Conservation (phyloP, 92 coral and sea anemone genomes). For the Epizoanthus illoricatus region DNA sequence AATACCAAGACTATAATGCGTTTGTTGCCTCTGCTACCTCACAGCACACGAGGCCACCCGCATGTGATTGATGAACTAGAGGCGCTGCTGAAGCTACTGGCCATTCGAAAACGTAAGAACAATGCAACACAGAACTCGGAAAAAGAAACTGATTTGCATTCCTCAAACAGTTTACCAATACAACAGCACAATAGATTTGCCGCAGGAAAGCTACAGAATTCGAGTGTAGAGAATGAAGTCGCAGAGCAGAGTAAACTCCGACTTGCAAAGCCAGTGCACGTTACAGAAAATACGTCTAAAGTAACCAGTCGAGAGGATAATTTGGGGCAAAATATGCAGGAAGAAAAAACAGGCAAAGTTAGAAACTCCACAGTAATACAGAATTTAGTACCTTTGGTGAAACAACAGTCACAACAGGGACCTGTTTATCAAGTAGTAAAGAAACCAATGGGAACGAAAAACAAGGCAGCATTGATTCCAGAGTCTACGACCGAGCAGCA, state of each 20-base stretch:
- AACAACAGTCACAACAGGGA: neutral
- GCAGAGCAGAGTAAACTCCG: neutral
- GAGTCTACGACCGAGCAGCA: conserved; percentile 3
- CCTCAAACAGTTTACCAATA: neutral
- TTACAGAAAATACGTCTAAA: neutral
- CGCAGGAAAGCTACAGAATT: neutral
- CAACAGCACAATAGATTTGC: neutral
- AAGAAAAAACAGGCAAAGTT: neutral
- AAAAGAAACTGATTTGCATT: neutral
- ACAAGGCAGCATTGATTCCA: neutral
- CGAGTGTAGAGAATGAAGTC: too few relatives aligned
- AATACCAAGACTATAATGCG: neutral
- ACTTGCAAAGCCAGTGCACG: neutral
- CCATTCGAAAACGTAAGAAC: neutral
- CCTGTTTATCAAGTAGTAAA: neutral
- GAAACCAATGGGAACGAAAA: neutral
- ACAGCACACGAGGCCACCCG: conserved; percentile 1
- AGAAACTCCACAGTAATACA: neutral
- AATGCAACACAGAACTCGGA: neutral
- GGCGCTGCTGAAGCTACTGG: neutral
- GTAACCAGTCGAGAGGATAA: neutral
- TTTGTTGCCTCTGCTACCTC: neutral
- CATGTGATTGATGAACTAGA: conserved; percentile 2
- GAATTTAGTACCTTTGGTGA: neutral
- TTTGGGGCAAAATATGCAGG: neutral